phyloP scores from a whole-genome alignment of 2,113 vertebrate genomes.

The Pangasianodon hypophthalmus region DNA sequence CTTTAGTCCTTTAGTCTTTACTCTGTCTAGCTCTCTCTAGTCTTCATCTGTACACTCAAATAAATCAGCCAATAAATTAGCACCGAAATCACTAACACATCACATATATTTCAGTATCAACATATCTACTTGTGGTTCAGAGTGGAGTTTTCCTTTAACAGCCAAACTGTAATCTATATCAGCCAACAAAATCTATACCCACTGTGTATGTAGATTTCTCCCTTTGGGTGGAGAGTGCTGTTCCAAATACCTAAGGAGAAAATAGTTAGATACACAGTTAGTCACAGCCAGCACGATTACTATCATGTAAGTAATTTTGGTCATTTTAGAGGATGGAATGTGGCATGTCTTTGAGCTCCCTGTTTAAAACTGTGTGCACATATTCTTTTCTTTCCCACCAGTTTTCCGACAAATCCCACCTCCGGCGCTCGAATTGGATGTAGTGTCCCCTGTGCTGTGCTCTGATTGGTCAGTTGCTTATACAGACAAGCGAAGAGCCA shows the following conservation, averaged over 20 bases:
- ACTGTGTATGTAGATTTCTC: constrained; percentile 61
- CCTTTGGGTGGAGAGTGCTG: constrained; percentile 59
- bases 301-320: neutral
- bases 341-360: neutral
- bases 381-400: neutral
- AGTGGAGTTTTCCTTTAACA: neutral
- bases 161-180: neutral
- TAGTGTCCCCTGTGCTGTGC: neutral
- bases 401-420: neutral
- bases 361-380: neutral
- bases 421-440: neutral
- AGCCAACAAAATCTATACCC: constrained; percentile 50
- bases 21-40: neutral
- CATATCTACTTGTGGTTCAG: neutral
- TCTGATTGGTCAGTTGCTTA: neutral
- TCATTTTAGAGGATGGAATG: neutral
- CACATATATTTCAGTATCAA: neutral
- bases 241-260: constrained; percentile 66
- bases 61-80: neutral
- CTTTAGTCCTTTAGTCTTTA: neutral
- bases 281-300: neutral
- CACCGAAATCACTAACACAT: too few species aligned
- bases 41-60: too few species aligned
- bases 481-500: neutral
- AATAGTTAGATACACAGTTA: neutral